A percentile compares a stretch with the other conserved stretches of the same genome.
phyloP scores from a whole-genome alignment of 2,113 vertebrate genomes.

The Ptilonorhynchus violaceus region DNA sequence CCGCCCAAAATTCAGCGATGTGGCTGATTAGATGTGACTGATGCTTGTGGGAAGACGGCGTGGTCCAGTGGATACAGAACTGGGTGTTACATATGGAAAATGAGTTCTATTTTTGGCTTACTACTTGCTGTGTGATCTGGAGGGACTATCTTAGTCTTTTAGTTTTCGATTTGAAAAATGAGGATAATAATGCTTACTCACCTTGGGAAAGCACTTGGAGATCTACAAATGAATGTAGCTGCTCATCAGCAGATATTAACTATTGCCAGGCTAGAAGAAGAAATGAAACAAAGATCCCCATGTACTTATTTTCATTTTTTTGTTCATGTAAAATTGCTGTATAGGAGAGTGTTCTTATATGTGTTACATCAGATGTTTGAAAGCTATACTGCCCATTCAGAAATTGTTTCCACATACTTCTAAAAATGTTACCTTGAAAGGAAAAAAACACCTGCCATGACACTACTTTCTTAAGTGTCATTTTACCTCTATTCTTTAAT shows the following conservation, averaged over 20 bases:
- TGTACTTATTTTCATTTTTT: neutral
- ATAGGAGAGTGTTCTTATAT: neutral
- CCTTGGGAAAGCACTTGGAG: constrained; percentile 15
- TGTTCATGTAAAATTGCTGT: neutral
- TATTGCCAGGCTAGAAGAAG: neutral
- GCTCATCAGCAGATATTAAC: neutral
- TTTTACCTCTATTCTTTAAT: neutral
- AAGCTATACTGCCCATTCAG: neutral
- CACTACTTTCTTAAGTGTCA: neutral
- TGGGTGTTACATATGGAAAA: constrained; percentile 39
- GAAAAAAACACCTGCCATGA: neutral
- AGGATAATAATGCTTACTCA: constrained; percentile 40
- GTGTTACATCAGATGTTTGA: neutral
- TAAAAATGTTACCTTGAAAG: neutral
- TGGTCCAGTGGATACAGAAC: constrained; percentile 27
- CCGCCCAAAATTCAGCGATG: neutral
- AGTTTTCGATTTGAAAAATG: constrained; percentile 52
- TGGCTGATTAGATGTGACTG: constrained; percentile 23
- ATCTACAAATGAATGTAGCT: neutral
- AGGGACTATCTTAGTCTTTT: constrained; percentile 36
- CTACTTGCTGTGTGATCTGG: constrained; percentile 7
- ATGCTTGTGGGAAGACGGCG: neutral
- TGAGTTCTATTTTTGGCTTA: constrained; percentile 28
- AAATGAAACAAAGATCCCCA: neutral
- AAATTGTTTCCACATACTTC: neutral